These are phyloP conservation scores for Phodopus roborovskii DNA, from an alignment of 2,113 vertebrate genomes.

Conservation along the genomic window DNA sequence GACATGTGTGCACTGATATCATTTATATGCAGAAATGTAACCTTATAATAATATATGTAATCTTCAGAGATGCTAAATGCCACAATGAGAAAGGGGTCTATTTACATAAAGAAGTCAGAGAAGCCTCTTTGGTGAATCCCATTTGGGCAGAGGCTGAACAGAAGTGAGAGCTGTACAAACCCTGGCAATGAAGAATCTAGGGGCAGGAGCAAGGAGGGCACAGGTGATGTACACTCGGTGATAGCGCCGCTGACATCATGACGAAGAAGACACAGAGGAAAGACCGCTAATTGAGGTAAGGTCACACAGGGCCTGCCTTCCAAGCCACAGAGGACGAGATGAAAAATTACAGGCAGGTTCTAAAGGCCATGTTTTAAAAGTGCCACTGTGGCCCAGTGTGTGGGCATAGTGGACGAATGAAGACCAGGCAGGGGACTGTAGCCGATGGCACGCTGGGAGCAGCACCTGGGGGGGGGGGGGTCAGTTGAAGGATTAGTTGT, in stretches of 20 bases:
- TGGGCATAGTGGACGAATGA: neutral
- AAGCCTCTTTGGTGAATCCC: no score
- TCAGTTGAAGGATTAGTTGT: rapidly evolving
- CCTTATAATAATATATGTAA: no score
- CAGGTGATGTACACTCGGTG: neutral
- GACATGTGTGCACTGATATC: neutral
- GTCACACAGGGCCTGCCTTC: neutral
- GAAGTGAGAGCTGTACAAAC: rapidly evolving
- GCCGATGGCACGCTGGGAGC: rapidly evolving
- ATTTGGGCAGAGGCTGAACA: neutral
- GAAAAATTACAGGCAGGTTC: neutral
- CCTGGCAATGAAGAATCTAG: neutral
- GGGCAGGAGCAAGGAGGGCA: rapidly evolving
- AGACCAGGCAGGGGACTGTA: no score
- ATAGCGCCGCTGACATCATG: neutral
- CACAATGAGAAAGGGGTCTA: neutral
- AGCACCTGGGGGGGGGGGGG: neutral
- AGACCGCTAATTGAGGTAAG: no score
- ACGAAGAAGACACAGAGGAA: no score
- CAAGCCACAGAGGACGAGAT: neutral
- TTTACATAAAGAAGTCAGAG: neutral
- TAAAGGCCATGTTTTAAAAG: neutral
- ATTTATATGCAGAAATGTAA: neutral
- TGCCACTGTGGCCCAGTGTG: neutral
- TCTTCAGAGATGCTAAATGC: neutral